Conservation (phyloP, 2,888 invertebrate genomes). For the Eremobia ochroleuca region DNA sequence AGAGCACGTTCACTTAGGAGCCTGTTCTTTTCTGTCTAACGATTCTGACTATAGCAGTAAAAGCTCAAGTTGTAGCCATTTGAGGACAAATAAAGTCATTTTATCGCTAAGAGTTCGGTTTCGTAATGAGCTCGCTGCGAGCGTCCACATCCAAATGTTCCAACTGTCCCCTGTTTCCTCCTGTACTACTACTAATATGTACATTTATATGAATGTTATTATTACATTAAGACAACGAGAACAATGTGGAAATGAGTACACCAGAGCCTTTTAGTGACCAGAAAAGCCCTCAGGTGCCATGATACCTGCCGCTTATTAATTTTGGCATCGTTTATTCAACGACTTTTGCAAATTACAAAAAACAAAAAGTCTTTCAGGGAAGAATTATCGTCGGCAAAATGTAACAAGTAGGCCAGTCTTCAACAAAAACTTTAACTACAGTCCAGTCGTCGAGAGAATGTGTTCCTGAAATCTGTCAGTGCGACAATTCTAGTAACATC, state of each 20-base stretch:
- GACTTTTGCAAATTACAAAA: neutral
- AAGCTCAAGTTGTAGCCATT: conserved; percentile 31
- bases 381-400: neutral
- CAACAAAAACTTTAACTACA: neutral
- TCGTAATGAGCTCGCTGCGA: conserved; percentile 23
- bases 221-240: conserved; percentile 43
- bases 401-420: neutral
- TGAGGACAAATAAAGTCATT: conserved; percentile 45
- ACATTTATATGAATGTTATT: conserved; percentile 34
- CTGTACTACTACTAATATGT: conserved; percentile 17
- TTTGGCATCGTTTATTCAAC: neutral
- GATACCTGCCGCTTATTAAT: neutral
- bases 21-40: conserved; percentile 20
- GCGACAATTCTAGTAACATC: neutral
- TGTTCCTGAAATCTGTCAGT: neutral
- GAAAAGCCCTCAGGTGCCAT: conserved; percentile 2
- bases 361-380: neutral
- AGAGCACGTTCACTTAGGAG: conserved; percentile 6
- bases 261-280: conserved; percentile 11
- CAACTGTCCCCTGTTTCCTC: conserved; percentile 20
- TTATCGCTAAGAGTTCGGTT: conserved; percentile 39
- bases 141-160: conserved; percentile 25
- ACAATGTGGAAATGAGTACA: conserved; percentile 18
- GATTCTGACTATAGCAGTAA: conserved; percentile 26
- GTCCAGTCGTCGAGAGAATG: neutral